Percentiles rank a stretch among this genome's conserved stretches.
These are phyloP conservation scores for Oryzaephilus surinamensis DNA, from an alignment of 1,140 invertebrate genomes.

Conservation along the genomic window DNA sequence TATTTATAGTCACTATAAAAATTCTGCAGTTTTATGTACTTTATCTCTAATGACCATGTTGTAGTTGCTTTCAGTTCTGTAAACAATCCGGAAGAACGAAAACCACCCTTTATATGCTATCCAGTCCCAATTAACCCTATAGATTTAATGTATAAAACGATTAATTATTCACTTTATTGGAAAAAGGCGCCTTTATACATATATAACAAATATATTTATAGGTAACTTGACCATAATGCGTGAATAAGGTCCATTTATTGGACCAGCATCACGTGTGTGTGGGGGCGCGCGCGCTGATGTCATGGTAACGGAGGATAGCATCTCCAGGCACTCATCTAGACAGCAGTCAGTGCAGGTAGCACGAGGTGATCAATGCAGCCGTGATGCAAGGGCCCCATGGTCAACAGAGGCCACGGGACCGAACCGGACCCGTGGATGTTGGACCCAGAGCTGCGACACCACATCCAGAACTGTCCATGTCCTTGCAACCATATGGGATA, in stretches of 20 bases:
- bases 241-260: constrained; percentile 29
- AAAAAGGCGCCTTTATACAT: too few relatives aligned
- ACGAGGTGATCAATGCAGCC: constrained; percentile 27
- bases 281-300: constrained; percentile 34
- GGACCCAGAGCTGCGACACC: constrained; percentile 67
- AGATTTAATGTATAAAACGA: too few relatives aligned
- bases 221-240: constrained; percentile 8
- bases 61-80: too few relatives aligned
- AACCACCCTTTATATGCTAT: too few relatives aligned
- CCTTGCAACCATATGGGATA: constrained; percentile 86
- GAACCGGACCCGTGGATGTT: constrained; percentile 29
- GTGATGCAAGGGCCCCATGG: constrained; percentile 25
- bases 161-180: too few relatives aligned
- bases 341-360: constrained; percentile 21
- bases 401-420: constrained; percentile 23
- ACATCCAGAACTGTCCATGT: constrained; percentile 77
- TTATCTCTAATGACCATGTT: too few relatives aligned
- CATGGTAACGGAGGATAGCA: constrained; percentile 30
- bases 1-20: too few relatives aligned
- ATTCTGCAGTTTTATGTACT: too few relatives aligned
- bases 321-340: constrained; percentile 14
- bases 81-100: too few relatives aligned
- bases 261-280: constrained; percentile 33
- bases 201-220: too few relatives aligned
- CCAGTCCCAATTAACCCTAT: too few relatives aligned